Evolutionary conservation across 1,140 invertebrate genomes (phyloP).

Genomic region (Chlorops oryzae): DNA sequence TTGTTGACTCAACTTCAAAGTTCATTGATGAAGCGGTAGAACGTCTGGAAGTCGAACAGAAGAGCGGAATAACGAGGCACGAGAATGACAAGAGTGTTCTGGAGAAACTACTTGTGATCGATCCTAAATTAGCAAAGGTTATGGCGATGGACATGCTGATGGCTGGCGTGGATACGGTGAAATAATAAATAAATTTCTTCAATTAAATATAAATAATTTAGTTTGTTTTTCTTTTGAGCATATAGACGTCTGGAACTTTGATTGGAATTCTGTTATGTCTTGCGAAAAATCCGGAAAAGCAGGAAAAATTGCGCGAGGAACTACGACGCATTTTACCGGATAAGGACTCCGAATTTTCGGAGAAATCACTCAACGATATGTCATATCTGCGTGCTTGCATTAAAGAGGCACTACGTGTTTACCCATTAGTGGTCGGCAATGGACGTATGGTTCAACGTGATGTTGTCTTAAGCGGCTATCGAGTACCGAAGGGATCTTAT

Average conservation of each 20-base stretch:
- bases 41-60: slow-evolving; percentile 27
- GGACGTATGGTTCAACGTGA: slow-evolving; percentile 50
- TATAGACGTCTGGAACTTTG: slow-evolving; percentile 26
- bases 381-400: slow-evolving; percentile 61
- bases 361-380: slow-evolving; percentile 52
- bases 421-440: slow-evolving; percentile 52
- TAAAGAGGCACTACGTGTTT: slow-evolving; percentile 57
- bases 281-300: slow-evolving; percentile 60
- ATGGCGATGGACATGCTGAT: slow-evolving; percentile 66
- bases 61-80: slow-evolving; percentile 14
- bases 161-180: slow-evolving; percentile 67
- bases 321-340: slow-evolving; percentile 49
- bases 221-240: neutral
- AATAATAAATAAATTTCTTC: neutral
- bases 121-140: slow-evolving; percentile 53
- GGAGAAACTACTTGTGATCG: slow-evolving; percentile 54
- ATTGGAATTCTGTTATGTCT: slow-evolving; percentile 41
- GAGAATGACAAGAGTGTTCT: slow-evolving; percentile 48
- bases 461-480: slow-evolving; percentile 54
- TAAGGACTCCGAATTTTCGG: slow-evolving; percentile 50
- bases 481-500: slow-evolving; percentile 56
- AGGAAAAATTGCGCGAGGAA: slow-evolving; percentile 62
- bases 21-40: slow-evolving; percentile 34
- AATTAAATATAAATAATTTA: neutral
- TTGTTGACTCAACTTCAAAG: slow-evolving; percentile 19